Percentiles rank a stretch among this genome's conserved stretches.
These are phyloP conservation scores for Bambusicola thoracicus DNA, from an alignment of 2,113 vertebrate species.

Conservation along the genomic window DNA sequence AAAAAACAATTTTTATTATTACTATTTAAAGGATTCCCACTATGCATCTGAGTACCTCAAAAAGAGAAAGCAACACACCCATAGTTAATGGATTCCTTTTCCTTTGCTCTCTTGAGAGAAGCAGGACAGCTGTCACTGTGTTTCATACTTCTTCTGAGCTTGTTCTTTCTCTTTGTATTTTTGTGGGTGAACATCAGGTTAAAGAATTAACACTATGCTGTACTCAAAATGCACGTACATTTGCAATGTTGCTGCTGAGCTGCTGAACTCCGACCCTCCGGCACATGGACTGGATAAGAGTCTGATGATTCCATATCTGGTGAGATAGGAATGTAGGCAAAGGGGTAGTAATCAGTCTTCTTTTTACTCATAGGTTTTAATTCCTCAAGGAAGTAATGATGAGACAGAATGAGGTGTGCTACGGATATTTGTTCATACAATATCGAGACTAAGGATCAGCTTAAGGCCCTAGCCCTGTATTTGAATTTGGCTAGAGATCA, in stretches of 20 bases:
- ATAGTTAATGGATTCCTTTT: background rate
- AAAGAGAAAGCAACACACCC: background rate
- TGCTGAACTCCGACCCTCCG: background rate
- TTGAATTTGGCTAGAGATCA: background rate
- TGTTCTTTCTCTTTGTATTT: background rate
- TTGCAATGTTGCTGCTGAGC: background rate
- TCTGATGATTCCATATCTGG: background rate
- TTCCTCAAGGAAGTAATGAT: background rate
- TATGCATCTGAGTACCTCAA: background rate
- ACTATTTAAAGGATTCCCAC: background rate
- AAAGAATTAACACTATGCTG: background rate
- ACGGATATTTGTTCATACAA: background rate
- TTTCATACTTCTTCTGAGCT: background rate
- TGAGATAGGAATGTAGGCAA: background rate
- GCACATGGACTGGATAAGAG: background rate
- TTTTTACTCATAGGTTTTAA: background rate
- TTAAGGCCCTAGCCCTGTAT: background rate
- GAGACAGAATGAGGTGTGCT: background rate
- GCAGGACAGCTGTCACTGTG: background rate
- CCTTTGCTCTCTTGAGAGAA: background rate
- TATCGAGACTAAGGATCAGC: accelerated
- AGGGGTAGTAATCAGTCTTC: background rate
- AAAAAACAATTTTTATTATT: background rate
- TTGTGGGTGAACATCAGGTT: background rate
- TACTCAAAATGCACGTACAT: background rate